A percentile compares a stretch with the other conserved stretches of the same genome.
phyloP scores from a whole-genome alignment of 2,888 invertebrate genomes.

The Neoscelio sp. region DNA sequence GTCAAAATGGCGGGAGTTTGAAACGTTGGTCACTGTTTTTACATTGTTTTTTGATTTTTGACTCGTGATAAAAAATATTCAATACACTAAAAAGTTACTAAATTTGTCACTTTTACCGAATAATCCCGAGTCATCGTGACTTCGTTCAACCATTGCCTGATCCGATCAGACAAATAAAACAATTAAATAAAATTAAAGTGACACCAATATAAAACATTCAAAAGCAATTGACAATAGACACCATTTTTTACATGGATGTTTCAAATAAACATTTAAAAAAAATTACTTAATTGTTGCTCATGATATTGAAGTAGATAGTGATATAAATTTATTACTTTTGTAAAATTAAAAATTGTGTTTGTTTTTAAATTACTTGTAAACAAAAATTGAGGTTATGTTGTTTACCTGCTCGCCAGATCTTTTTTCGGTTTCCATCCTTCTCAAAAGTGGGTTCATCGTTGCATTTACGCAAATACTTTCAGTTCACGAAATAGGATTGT shows the following conservation, averaged over 20 bases:
- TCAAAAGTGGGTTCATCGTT: constrained; percentile 80
- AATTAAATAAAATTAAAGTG: neutral
- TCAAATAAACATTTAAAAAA: too few species aligned
- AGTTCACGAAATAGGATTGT: too few species aligned
- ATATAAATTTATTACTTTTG: too few species aligned
- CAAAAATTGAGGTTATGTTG: neutral
- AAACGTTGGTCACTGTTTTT: too few species aligned
- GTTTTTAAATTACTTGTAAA: constrained; percentile 50
- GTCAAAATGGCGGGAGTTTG: too few species aligned
- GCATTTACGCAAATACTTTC: too few species aligned
- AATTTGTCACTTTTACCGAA: constrained; percentile 86
- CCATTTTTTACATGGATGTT: neutral
- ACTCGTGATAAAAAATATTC: too few species aligned
- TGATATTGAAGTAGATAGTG: too few species aligned
- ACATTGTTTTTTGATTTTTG: too few species aligned
- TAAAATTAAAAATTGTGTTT: constrained; percentile 29
- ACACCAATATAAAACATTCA: neutral
- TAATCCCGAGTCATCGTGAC: constrained; percentile 87
- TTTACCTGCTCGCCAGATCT: constrained; percentile 76
- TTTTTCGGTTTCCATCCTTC: constrained; percentile 77
- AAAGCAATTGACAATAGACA: neutral
- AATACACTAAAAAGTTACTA: too few species aligned
- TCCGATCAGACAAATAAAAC: constrained; percentile 84
- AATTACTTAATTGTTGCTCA: too few species aligned
- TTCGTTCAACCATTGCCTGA: constrained; percentile 91